These are phyloP conservation scores for Epistrophe grossulariae DNA, from an alignment of 2,888 invertebrate genomes.

Conservation along the genomic window DNA sequence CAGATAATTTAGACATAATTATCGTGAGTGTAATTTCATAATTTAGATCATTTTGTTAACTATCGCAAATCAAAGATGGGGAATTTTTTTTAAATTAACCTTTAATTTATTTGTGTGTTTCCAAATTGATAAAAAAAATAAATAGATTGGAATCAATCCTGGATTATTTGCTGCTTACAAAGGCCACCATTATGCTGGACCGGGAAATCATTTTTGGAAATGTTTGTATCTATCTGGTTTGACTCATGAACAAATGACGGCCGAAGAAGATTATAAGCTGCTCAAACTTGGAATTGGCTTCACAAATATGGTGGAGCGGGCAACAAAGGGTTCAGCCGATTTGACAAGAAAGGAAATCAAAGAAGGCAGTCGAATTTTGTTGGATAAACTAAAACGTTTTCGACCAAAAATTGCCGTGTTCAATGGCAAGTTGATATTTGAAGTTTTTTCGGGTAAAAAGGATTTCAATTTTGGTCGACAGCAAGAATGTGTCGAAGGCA, in stretches of 20 bases:
- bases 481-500: conserved; percentile 96
- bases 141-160: conserved; percentile 98
- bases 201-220: conserved; percentile 99
- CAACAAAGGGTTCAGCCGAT: conserved; percentile 98
- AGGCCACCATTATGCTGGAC: conserved; percentile 99
- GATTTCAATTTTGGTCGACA: conserved; percentile 98
- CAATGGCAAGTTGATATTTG: conserved; percentile 99
- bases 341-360: conserved; percentile 96
- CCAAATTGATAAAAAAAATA: not conserved
- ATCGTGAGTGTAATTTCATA: conserved; percentile 93
- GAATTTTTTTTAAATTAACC: too few species aligned
- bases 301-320: conserved; percentile 98
- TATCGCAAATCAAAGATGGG: not conserved
- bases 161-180: conserved; percentile 98
- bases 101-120: not conserved
- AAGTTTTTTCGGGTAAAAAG: conserved; percentile 98
- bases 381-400: conserved; percentile 95
- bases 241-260: conserved; percentile 97
- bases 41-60: not conserved
- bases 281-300: conserved; percentile 98
- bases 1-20: conserved; percentile 97
- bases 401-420: conserved; percentile 98
- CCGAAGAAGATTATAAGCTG: conserved; percentile 97
- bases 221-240: conserved; percentile 97
- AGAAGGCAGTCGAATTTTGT: conserved; percentile 94